Evolutionary conservation across 1,140 invertebrate species (phyloP), one percentile per base, ranked within the genome.

Genomic region (Bombus difficillimus): DNA sequence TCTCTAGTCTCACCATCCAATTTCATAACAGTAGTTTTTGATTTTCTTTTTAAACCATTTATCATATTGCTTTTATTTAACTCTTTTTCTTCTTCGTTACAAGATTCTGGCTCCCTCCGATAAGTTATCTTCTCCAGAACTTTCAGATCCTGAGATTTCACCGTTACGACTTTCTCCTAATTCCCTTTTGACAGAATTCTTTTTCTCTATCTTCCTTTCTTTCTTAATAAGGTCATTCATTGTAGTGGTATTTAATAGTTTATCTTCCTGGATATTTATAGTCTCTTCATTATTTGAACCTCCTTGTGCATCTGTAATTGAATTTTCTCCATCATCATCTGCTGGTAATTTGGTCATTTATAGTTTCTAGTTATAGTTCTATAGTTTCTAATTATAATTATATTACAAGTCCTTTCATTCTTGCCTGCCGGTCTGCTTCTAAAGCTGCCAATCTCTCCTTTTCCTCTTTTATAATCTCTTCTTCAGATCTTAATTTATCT

Each of bases 401-500:
- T 6, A 39, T 92, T 53, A 94, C 92, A 81, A 96, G 96, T 18
- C 96, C 97, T 85, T 96, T 95, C 98, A 99, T 99, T 92, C 98
- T 96, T 77, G 95, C 93, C 66, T 97, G 87, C 84, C 98, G 95
- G 89, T 98, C 97, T 88, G 95, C 96, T 92, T 96, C 97, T 92
- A 95, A 78, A 13, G 90, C 92, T 86, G 97, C 97, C 3, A 97
- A 89, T 95, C 97, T 97, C 62, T 96, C 93, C 88, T 97, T 97
- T 85, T 97, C 95, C 92, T 97, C 97, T 93, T 96, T 98, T 92
- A 98, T 98, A 9, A 99, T 96, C 92, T 97, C 97, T 92, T 98
- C 97, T 91, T 97, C 96, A 91, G 97, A 98, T 41, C 97, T 93
- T 93, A 98, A 94, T 94, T 98, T 98, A 93, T 99, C 98, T 93